Conservation (phyloP, 2,888 invertebrate genomes). For the Strigamia crassipes region DNA sequence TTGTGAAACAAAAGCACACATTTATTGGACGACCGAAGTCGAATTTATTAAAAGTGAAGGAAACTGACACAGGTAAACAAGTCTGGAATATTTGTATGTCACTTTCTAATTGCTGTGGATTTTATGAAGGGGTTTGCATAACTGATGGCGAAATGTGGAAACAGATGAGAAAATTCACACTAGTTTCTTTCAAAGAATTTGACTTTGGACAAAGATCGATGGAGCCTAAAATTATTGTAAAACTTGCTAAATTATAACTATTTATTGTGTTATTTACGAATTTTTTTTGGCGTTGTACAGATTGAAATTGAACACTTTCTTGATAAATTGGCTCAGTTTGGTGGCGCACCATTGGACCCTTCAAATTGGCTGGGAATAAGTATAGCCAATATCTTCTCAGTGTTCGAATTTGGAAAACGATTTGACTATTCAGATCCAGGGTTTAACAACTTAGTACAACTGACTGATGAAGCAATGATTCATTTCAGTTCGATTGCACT, state of each 20-base stretch:
- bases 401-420: neutral
- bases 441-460: neutral
- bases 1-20: neutral
- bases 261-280: neutral
- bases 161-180: conserved; percentile 5
- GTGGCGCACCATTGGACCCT: neutral
- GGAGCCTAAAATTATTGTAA: neutral
- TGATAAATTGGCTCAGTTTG: neutral
- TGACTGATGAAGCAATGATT: neutral
- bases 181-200: neutral
- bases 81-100: neutral
- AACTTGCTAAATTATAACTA: neutral
- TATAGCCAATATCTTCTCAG: neutral
- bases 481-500: neutral
- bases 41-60: neutral
- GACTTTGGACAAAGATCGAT: neutral
- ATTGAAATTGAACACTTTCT: conserved; percentile 2
- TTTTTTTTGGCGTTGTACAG: neutral
- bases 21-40: conserved; percentile 1
- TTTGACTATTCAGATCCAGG: neutral
- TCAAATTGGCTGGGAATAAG: neutral
- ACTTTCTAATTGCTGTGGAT: neutral
- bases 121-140: neutral
- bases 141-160: neutral
- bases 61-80: neutral